Percentiles rank a stretch among this genome's conserved stretches.
These are phyloP conservation scores for Creontiades dilutus DNA, from an alignment of 2,888 invertebrate species.

Conservation along the genomic window DNA sequence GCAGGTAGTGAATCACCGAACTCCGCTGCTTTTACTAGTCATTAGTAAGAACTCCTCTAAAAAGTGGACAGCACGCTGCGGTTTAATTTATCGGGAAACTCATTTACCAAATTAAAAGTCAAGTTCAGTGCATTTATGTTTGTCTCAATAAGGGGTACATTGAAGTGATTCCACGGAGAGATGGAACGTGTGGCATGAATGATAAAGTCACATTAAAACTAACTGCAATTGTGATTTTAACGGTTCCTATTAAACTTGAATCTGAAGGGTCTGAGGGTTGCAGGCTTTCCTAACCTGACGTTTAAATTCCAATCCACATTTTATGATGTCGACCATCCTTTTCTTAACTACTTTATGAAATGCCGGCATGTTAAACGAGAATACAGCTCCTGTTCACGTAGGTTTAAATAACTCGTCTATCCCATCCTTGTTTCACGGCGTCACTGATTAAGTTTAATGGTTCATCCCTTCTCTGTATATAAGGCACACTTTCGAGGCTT, in stretches of 20 bases:
- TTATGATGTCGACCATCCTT: constrained; percentile 33
- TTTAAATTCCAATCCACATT: constrained; percentile 35
- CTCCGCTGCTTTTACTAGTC: too few species aligned
- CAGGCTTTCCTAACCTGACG: not conserved
- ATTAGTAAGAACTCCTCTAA: too few species aligned
- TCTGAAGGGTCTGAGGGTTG: not conserved
- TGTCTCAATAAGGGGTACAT: too few species aligned
- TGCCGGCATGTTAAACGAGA: constrained; percentile 43
- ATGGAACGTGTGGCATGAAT: not conserved
- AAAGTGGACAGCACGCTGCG: too few species aligned
- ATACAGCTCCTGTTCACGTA: constrained; percentile 41
- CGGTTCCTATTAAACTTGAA: not conserved
- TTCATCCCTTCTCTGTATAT: constrained; percentile 5
- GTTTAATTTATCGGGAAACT: too few species aligned
- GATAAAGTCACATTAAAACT: not conserved
- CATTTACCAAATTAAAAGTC: too few species aligned
- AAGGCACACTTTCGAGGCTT: not conserved
- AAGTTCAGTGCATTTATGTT: too few species aligned
- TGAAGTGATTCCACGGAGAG: not conserved
- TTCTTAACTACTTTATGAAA: constrained; percentile 49
- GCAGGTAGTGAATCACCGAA: too few species aligned
- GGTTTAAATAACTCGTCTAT: constrained; percentile 22
- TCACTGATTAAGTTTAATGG: constrained; percentile 22
- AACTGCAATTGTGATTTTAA: not conserved
- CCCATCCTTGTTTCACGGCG: not conserved